Percentiles rank a stretch among this genome's conserved stretches.
Conservation (phyloP, 2,888 invertebrate species). For the Helleia helle region DNA sequence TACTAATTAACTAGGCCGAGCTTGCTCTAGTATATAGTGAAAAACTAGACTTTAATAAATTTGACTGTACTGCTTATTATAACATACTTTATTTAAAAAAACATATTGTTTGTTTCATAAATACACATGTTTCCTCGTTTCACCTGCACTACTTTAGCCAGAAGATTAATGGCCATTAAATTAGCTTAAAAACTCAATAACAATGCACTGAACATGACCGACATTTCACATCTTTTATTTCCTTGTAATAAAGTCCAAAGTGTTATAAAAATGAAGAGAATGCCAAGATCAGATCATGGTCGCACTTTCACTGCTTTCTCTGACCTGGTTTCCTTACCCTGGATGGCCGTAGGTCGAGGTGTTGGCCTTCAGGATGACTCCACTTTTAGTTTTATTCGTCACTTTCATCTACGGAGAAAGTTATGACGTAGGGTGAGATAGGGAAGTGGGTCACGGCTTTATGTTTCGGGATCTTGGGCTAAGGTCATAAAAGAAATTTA, state of each 20-base stretch:
- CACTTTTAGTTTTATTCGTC: conserved; percentile 61
- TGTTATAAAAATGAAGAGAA: conserved; percentile 35
- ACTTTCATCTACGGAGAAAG: conserved; percentile 56
- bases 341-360: conserved; percentile 52
- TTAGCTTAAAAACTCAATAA: neutral
- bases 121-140: too few species aligned
- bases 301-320: conserved; percentile 66
- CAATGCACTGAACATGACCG: conserved; percentile 3
- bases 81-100: too few species aligned
- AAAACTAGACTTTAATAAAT: too few species aligned
- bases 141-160: neutral
- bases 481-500: too few species aligned
- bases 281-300: conserved; percentile 56
- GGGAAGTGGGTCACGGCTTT: conserved; percentile 26
- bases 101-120: too few species aligned
- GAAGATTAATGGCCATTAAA: conserved; percentile 2
- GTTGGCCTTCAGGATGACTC: conserved; percentile 52
- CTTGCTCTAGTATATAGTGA: too few species aligned
- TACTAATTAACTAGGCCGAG: too few species aligned
- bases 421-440: conserved; percentile 40
- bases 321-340: conserved; percentile 39
- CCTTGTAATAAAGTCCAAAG: neutral
- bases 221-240: neutral
- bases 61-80: too few species aligned
- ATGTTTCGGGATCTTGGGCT: too few species aligned